Base-by-base conservation (phyloP, 35 echinoderm and acorn worm genomes). In the Ophioderma brevispina region DNA sequence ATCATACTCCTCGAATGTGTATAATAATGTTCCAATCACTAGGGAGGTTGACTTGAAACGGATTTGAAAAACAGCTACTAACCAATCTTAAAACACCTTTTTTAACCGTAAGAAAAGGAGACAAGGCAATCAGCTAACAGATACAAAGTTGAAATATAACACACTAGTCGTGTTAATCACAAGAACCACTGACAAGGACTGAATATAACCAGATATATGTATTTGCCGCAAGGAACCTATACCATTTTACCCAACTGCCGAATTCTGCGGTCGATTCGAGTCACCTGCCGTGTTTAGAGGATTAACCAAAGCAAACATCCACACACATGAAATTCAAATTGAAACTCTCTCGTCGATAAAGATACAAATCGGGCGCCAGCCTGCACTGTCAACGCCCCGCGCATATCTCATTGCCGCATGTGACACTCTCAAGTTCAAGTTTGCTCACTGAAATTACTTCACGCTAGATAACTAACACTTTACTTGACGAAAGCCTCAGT, bases 371-470 rank as follows among this genome's bases (percentile, higher is more conserved):
- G 59, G 17, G 15, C n/a, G 28, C 10, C 15, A 70, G 28, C n/a
- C 15, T 70, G 41, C 41, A 70, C 59, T 70, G 59, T 70, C 59
- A 70, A 70, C 59, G 28, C 59, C 59, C 59, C 59, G 59, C 59
- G 23, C 59, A 30, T 70, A 25, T 70, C 59, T 46, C 59, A 70
- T 70, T 70, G 59, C 15, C 59, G 10, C 23, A 8, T 70, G 17
- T 70, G 59, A 70, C 23, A 25, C 59, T 70, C 28, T 70, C 59
- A 70, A 70, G 59, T 70, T 70, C 59, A 70, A 70, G 59, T 70
- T 70, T 70, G 28, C 59, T 25, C 23, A 70, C 15, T 30, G 17
- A 70, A 70, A 70, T 70, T 70, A 70, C 59, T 70, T 25, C 28
- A 25, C 59, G 28, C 59, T 70, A 70, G 59, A 70, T 70, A 70